These are phyloP conservation scores for Linnaemya tessellans DNA, from an alignment of 2,888 invertebrate genomes.

Conservation along the genomic window DNA sequence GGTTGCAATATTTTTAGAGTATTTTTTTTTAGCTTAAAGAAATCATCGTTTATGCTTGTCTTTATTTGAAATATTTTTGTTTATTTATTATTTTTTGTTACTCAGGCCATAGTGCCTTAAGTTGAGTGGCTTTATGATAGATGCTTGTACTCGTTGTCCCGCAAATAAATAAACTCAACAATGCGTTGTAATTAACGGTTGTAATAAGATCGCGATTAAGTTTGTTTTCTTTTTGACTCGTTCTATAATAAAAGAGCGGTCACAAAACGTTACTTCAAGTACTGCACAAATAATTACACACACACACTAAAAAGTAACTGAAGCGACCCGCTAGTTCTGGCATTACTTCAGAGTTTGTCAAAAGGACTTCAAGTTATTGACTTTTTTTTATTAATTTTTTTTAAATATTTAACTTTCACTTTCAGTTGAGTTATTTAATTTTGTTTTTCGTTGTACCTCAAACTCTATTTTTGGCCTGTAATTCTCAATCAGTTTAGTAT, in stretches of 20 bases:
- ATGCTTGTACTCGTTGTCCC: background rate
- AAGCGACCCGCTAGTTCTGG: background rate
- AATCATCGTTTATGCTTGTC: background rate
- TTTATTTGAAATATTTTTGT: background rate
- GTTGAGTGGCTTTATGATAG: slow-evolving; percentile 1
- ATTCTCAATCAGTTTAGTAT: too few species aligned
- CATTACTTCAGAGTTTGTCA: too few species aligned
- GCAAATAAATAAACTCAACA: slow-evolving; percentile 60
- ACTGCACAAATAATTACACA: background rate
- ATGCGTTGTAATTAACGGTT: slow-evolving; percentile 80
- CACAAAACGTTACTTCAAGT: slow-evolving; percentile 1
- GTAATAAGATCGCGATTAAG: slow-evolving; percentile 81
- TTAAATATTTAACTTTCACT: too few species aligned
- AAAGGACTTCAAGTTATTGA: background rate
- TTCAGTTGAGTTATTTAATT: too few species aligned
- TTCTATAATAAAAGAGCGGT: background rate
- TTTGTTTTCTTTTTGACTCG: background rate
- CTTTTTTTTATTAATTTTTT: too few species aligned
- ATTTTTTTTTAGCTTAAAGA: too few species aligned
- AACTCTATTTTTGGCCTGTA: too few species aligned
- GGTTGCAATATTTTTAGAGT: too few species aligned
- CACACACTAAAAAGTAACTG: background rate
- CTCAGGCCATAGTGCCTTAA: slow-evolving; percentile 25
- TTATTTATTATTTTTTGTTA: too few species aligned
- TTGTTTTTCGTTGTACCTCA: too few species aligned